phyloP scores from a whole-genome alignment of 2,797 vertebrate genomes.

The Tolypeutes matacus region DNA sequence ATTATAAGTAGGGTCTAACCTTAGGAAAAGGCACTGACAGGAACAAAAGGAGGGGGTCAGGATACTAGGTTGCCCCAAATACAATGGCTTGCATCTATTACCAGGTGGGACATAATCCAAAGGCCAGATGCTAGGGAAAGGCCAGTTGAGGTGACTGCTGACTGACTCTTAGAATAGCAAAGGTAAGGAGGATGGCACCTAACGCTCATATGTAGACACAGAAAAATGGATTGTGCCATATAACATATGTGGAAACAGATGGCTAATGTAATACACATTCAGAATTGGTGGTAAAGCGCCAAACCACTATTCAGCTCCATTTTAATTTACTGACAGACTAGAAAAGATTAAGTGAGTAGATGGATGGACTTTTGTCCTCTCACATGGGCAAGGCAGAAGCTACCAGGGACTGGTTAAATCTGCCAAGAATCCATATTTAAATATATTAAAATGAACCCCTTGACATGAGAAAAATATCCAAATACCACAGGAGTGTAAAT shows the following conservation, averaged over 20 bases:
- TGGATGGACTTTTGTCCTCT: rapidly evolving
- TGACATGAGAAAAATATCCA: background rate
- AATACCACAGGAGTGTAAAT: background rate
- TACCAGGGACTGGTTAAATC: background rate
- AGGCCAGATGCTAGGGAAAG: background rate
- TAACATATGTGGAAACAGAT: background rate
- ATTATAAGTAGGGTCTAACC: background rate
- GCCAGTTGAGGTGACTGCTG: background rate
- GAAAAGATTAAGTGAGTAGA: background rate
- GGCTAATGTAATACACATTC: background rate
- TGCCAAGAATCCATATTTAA: background rate
- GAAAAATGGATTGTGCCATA: background rate
- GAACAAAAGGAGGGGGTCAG: background rate
- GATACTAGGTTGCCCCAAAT: background rate
- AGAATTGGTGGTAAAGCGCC: background rate
- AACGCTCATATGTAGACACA: background rate
- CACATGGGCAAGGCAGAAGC: background rate
- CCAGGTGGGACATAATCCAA: background rate
- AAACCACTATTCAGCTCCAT: background rate
- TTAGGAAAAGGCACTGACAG: background rate
- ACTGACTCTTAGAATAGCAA: background rate
- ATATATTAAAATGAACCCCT: background rate
- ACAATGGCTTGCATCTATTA: background rate
- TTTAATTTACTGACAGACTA: conserved; percentile 16
- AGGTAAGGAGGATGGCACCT: background rate